These are phyloP conservation scores for Pachycephala philippinensis DNA, from an alignment of 2,113 vertebrate species.

Conservation along the genomic window DNA sequence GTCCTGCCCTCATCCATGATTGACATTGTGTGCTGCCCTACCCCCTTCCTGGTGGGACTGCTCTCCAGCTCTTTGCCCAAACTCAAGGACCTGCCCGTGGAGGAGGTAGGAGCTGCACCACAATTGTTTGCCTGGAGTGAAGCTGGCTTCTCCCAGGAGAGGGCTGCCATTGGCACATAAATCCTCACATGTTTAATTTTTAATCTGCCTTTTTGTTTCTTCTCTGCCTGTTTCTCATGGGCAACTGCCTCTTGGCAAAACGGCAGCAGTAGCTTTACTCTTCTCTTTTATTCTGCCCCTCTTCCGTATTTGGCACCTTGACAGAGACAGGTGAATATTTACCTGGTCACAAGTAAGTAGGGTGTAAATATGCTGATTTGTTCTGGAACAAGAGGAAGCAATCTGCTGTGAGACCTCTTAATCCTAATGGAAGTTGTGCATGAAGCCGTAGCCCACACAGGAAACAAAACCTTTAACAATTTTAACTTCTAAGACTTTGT, in stretches of 20 bases:
- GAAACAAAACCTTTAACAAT: background rate
- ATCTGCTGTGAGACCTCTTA: background rate
- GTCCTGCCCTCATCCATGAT: constrained; percentile 96
- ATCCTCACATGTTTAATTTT: background rate
- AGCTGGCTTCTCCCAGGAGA: background rate
- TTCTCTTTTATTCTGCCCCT: background rate
- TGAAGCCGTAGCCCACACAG: background rate
- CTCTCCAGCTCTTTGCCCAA: constrained; percentile 95
- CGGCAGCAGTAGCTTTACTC: background rate
- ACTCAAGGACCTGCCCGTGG: constrained; percentile 94
- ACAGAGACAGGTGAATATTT: background rate
- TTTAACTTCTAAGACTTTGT: background rate
- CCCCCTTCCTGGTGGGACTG: constrained; percentile 95
- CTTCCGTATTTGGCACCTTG: background rate
- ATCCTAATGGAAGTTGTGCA: background rate
- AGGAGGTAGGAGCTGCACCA: constrained; percentile 82
- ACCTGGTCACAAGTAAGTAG: background rate
- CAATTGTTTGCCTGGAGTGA: background rate
- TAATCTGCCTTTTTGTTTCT: background rate
- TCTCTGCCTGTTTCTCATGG: background rate
- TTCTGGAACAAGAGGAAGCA: background rate
- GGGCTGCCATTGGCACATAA: background rate
- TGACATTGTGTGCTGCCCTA: constrained; percentile 98
- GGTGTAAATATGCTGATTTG: background rate
- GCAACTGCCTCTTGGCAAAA: background rate